Percentiles rank a stretch among this genome's conserved stretches.
These are phyloP conservation scores for Stictocephala bisonia DNA, from an alignment of 2,888 invertebrate genomes.

Conservation along the genomic window DNA sequence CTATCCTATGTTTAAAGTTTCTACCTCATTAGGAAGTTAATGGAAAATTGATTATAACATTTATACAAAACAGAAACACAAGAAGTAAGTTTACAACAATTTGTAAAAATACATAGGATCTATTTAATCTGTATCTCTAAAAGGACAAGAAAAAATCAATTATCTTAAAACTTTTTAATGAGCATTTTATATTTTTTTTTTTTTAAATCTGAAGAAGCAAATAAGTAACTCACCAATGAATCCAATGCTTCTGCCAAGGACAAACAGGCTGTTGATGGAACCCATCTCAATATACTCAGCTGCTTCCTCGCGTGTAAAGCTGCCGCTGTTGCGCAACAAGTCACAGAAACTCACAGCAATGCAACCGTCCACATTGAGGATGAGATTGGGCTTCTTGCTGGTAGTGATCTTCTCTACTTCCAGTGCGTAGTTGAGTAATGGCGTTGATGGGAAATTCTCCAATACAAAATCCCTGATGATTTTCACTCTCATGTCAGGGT, in stretches of 20 bases:
- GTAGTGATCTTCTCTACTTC: constrained; percentile 99
- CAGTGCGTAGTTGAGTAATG: constrained; percentile 93
- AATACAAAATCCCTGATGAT: constrained; percentile 96
- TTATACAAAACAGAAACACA: too few relatives aligned
- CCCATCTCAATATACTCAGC: constrained; percentile 98
- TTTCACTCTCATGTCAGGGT: constrained; percentile 98
- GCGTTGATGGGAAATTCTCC: constrained; percentile 93
- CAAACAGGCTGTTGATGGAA: constrained; percentile 97
- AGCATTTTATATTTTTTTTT: not conserved
- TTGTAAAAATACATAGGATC: too few relatives aligned
- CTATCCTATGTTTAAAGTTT: too few relatives aligned
- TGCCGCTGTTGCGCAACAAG: constrained; percentile 91
- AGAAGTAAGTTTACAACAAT: too few relatives aligned
- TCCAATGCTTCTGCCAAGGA: constrained; percentile 97
- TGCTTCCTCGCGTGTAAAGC: constrained; percentile 96
- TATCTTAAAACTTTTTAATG: too few relatives aligned
- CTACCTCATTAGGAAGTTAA: too few relatives aligned
- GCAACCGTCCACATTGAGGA: constrained; percentile 98
- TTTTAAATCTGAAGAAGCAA: not conserved
- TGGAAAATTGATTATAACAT: too few relatives aligned
- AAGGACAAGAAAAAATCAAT: too few relatives aligned
- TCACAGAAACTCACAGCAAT: constrained; percentile 98
- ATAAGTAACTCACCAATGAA: constrained; percentile 85
- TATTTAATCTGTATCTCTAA: too few relatives aligned
- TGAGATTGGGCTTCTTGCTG: constrained; percentile 99